Evolutionary conservation across 2,888 invertebrate species (phyloP).

Genomic region (Euplexia lucipara): DNA sequence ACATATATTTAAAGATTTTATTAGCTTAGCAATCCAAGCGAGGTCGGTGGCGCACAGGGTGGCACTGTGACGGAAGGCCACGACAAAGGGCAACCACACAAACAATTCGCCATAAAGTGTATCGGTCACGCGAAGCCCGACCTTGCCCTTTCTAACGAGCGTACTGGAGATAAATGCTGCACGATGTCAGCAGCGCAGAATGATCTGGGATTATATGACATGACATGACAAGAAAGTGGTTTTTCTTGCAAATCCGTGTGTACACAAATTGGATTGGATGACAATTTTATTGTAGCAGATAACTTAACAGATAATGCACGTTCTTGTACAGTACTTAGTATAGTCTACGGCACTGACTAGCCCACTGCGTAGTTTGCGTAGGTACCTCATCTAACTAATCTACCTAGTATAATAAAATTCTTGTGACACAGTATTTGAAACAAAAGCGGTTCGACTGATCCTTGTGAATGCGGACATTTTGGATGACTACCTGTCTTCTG

Average conservation of each 20-base stretch:
- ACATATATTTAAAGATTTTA: constrained; percentile 67
- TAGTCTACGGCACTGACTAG: too few species aligned
- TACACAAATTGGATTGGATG: constrained; percentile 42
- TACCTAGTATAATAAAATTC: too few species aligned
- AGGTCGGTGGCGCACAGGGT: constrained; percentile 52
- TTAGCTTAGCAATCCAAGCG: constrained; percentile 56
- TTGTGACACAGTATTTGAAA: too few species aligned
- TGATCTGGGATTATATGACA: constrained; percentile 63
- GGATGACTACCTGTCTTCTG: too few species aligned
- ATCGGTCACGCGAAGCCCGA: constrained; percentile 76
- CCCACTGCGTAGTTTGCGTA: too few species aligned
- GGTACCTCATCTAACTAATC: too few species aligned
- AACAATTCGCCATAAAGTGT: constrained; percentile 76
- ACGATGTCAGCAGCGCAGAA: constrained; percentile 61
- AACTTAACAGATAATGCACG: too few species aligned
- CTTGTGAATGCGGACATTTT: too few species aligned
- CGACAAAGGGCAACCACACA: constrained; percentile 73
- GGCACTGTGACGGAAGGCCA: constrained; percentile 63
- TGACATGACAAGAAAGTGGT: constrained; percentile 54
- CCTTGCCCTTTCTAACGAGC: constrained; percentile 81
- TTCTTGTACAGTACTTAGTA: too few species aligned
- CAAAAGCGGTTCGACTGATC: too few species aligned
- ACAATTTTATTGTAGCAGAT: constrained; percentile 23
- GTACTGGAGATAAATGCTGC: constrained; percentile 73
- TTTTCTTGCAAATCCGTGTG: constrained; percentile 58